Percentiles rank a stretch among this genome's conserved stretches.
These are phyloP conservation scores for Vanessa tameamea DNA, from an alignment of 1,140 invertebrate species.

Conservation along the genomic window DNA sequence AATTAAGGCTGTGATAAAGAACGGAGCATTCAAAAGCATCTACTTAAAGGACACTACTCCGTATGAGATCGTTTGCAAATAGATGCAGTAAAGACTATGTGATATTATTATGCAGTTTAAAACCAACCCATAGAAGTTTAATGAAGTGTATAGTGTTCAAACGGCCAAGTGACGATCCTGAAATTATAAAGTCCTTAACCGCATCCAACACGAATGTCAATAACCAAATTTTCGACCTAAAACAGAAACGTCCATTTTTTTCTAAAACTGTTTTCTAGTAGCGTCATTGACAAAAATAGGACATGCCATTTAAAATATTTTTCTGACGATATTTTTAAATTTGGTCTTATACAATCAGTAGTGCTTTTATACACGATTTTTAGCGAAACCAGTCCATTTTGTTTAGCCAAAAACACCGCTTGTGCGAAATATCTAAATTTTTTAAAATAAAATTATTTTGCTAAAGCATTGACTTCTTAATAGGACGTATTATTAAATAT, in stretches of 20 bases:
- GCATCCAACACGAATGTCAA: conserved; percentile 66
- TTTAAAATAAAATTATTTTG: conserved; percentile 73
- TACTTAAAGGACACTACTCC: conserved; percentile 50
- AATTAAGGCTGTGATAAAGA: conserved; percentile 67
- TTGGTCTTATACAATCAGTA: conserved; percentile 78
- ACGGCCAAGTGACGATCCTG: conserved; percentile 11
- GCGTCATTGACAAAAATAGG: conserved; percentile 68
- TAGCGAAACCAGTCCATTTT: conserved; percentile 78
- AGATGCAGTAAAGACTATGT: conserved; percentile 62
- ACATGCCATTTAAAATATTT: conserved; percentile 77
- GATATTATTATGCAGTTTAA: conserved; percentile 57
- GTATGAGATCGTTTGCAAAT: conserved; percentile 75
- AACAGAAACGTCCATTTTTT: conserved; percentile 80
- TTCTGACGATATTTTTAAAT: conserved; percentile 76
- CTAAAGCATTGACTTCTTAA: conserved; percentile 72
- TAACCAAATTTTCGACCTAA: conserved; percentile 76
- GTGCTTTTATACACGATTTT: conserved; percentile 79
- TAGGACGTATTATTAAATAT: conserved; percentile 42
- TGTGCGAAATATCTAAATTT: conserved; percentile 69
- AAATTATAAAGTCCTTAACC: conserved; percentile 47
- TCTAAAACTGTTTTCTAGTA: conserved; percentile 77
- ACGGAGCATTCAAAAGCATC: conserved; percentile 48
- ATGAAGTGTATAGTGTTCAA: conserved; percentile 31
- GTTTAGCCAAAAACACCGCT: conserved; percentile 77
- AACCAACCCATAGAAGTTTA: conserved; percentile 28